Evolutionary conservation across 2,888 invertebrate species (phyloP).

Genomic region (Pomacea canaliculata): DNA sequence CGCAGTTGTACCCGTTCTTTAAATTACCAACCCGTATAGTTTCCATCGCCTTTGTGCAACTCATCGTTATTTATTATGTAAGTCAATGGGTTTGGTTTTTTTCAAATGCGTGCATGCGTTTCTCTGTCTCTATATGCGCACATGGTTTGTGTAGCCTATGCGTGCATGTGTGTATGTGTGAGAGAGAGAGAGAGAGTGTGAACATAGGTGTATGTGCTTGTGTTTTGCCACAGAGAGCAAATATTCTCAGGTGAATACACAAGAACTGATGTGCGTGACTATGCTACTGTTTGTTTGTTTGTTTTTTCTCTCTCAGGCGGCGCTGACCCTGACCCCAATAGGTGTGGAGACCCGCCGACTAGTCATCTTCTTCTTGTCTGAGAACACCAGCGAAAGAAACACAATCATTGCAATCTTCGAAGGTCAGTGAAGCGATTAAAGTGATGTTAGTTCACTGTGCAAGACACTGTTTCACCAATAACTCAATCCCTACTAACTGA

Average conservation of each 20-base stretch:
- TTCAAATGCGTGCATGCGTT: background rate
- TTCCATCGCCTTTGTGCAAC: slow-evolving; percentile 18
- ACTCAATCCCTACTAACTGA: too few relatives aligned
- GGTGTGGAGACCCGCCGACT: background rate
- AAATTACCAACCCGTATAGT: slow-evolving; percentile 17
- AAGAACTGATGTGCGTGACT: too few relatives aligned
- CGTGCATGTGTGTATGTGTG: background rate
- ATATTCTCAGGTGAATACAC: too few relatives aligned
- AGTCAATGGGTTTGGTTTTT: background rate
- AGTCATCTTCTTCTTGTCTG: background rate
- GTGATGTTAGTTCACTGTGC: too few relatives aligned
- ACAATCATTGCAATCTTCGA: background rate
- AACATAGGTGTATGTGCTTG: too few relatives aligned
- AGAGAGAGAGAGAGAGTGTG: too few relatives aligned
- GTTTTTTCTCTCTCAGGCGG: background rate
- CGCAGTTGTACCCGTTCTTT: slow-evolving; percentile 10
- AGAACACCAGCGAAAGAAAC: background rate
- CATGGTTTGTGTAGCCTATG: background rate
- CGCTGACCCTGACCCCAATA: background rate
- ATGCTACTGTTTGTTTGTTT: background rate
- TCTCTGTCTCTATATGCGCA: background rate
- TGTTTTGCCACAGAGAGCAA: too few relatives aligned
- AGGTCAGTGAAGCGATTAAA: background rate
- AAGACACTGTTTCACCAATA: background rate
- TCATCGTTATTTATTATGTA: slow-evolving; percentile 22